Base-by-base conservation (phyloP, 2,797 vertebrate genomes). In the Netta rufina region DNA sequence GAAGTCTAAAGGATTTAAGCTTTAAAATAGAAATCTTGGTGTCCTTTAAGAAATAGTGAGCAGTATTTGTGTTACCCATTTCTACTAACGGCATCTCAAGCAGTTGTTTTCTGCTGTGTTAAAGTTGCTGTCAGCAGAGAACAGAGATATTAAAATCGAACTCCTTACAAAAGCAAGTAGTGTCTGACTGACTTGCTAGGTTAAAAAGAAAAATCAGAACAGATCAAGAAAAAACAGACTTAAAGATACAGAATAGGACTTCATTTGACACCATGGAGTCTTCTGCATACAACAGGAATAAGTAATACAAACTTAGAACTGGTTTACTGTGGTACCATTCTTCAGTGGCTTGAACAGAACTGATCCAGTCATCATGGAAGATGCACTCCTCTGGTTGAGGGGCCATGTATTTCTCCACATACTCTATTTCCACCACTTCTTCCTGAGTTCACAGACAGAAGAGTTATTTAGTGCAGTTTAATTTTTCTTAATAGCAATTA, bases 311-410 rank as follows among this genome's bases (percentile, higher is more conserved):
- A 51, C 49, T 39, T 22, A 53, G 33, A 73, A 85, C 2, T 67
- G 39, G 78, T 27, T 87, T n/a, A 60, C 64, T 20, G 28, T 2
- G 6, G 60, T 98, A 99, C 99, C 99, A 99, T 98, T 99, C 99
- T 67, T 98, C 96, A 72, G 99, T 98, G 33, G 98, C 99, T 90
- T 98, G 94, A 36, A 99, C 95, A 1, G 99, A 98, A 96, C 99
- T 99, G 93, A 99, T 99, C 99, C 99, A 99, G 97, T 99, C 99
- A 21, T 99, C 99, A 1, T 99, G 99, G 97, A 99, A 98, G 97
- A 99, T 98, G 87, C 99, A 99, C 88, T 99, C 99, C 96, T 99
- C 98, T 0, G 99, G 99, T 94, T 99, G 98, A 10, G 99, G 99
- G 7, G 99, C 99, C 10, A 98, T 99, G 58, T 99, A 98, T 85